phyloP scores from a whole-genome alignment of 2,888 invertebrate genomes.

The Habrosyne pyritoides region DNA sequence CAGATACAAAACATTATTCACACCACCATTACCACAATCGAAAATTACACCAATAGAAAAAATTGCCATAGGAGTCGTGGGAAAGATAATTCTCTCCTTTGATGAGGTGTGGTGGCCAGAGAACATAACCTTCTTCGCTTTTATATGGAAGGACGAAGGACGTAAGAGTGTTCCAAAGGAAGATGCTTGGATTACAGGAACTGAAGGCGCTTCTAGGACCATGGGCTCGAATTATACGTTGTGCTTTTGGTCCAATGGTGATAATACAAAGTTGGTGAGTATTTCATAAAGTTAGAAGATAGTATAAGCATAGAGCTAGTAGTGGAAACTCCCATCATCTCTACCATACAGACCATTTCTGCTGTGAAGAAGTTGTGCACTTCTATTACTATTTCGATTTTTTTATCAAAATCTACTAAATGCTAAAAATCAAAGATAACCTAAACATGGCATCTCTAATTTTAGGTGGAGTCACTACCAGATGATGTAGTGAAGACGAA shows the following conservation, averaged over 20 bases:
- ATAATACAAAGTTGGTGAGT: slow-evolving; percentile 36
- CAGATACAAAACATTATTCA: slow-evolving; percentile 83
- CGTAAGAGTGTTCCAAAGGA: slow-evolving; percentile 18
- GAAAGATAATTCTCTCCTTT: slow-evolving; percentile 87
- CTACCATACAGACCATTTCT: too few relatives aligned
- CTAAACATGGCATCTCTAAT: slow-evolving; percentile 11
- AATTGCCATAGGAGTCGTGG: slow-evolving; percentile 85
- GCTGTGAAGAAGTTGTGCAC: too few relatives aligned
- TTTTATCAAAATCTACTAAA: too few relatives aligned
- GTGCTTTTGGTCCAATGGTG: slow-evolving; percentile 38
- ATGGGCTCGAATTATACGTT: slow-evolving; percentile 27
- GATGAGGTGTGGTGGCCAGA: slow-evolving; percentile 85
- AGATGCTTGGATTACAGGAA: slow-evolving; percentile 31
- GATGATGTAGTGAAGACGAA: slow-evolving; percentile 63
- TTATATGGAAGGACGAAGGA: slow-evolving; percentile 50
- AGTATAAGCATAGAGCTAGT: too few relatives aligned
- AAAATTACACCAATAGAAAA: slow-evolving; percentile 82
- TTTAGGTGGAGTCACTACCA: slow-evolving; percentile 65
- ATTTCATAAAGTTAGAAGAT: too few relatives aligned
- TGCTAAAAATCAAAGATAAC: too few relatives aligned
- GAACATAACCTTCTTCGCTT: slow-evolving; percentile 32
- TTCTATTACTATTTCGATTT: too few relatives aligned
- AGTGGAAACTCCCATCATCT: too few relatives aligned
- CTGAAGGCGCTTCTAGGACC: slow-evolving; percentile 30
- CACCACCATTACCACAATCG: slow-evolving; percentile 76